A percentile compares a stretch with the other conserved stretches of the same genome.
These are phyloP conservation scores for Platysternon megacephalum DNA, from an alignment of 2,113 vertebrate genomes.

Conservation along the genomic window DNA sequence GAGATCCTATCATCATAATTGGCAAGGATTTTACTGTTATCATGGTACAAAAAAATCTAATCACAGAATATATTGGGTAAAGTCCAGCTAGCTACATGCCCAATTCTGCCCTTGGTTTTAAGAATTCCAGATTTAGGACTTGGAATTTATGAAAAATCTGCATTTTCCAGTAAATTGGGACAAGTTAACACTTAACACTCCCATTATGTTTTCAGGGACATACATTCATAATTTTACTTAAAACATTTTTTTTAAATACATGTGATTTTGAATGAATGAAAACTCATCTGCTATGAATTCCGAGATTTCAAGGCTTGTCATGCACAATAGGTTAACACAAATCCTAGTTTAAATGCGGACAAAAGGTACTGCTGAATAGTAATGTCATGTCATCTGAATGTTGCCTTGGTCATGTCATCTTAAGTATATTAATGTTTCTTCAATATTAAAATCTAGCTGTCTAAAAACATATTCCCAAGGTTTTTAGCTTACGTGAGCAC, in stretches of 20 bases:
- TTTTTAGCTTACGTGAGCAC: background rate
- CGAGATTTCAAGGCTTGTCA: background rate
- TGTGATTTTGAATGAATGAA: background rate
- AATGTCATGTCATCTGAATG: background rate
- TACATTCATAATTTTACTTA: background rate
- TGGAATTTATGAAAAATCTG: background rate
- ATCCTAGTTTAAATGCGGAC: background rate
- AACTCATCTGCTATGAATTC: background rate
- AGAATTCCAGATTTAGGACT: background rate
- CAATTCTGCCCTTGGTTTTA: fast-evolving
- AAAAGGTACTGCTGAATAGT: background rate
- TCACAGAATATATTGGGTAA: background rate
- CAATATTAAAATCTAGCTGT: background rate
- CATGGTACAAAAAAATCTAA: background rate
- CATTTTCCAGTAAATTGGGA: background rate
- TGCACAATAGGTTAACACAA: background rate
- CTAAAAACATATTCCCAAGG: background rate
- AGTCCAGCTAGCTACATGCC: background rate
- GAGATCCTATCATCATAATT: fast-evolving
- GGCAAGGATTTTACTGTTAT: background rate
- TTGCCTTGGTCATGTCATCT: background rate
- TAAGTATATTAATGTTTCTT: background rate
- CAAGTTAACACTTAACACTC: background rate
- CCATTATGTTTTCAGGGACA: background rate
- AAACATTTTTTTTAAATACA: background rate